Conservation (phyloP, 2,113 vertebrate species). For the Argyrosomus japonicus region DNA sequence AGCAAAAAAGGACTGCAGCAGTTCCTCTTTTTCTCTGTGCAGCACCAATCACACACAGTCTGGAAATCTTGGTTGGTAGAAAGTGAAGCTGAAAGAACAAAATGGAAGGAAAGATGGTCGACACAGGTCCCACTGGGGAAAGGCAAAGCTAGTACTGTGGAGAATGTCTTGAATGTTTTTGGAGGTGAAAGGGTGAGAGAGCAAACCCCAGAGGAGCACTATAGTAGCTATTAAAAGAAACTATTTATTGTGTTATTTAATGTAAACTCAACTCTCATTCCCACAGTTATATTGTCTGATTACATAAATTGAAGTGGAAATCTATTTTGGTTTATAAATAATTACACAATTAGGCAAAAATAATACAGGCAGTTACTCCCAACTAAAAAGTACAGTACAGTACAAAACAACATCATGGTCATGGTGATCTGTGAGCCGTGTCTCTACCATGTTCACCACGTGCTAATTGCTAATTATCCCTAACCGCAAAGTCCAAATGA, state of each 20-base stretch:
- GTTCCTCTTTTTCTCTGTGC: conserved; percentile 19
- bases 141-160: background rate
- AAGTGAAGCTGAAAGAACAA: conserved; percentile 39
- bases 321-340: conserved; percentile 9
- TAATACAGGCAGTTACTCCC: conserved; percentile 12
- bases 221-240: conserved; percentile 29
- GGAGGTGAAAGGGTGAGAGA: background rate
- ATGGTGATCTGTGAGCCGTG: too few relatives aligned
- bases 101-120: conserved; percentile 33
- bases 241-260: conserved; percentile 23
- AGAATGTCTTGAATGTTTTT: conserved; percentile 8
- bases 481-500: background rate
- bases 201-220: conserved; percentile 19
- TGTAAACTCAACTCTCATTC: background rate
- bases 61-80: conserved; percentile 13
- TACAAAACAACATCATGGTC: conserved; percentile 2
- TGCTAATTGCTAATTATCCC: too few relatives aligned
- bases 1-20: conserved; percentile 52
- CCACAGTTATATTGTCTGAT: conserved; percentile 5
- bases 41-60: conserved; percentile 12
- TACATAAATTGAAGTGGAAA: background rate
- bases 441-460: too few relatives aligned
- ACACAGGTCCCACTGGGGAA: background rate
- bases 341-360: conserved; percentile 14
- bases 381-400: background rate